A percentile compares a stretch with the other conserved stretches of the same genome.
These are phyloP conservation scores for Elachura formosa DNA, from an alignment of 2,113 vertebrate species.

Conservation along the genomic window DNA sequence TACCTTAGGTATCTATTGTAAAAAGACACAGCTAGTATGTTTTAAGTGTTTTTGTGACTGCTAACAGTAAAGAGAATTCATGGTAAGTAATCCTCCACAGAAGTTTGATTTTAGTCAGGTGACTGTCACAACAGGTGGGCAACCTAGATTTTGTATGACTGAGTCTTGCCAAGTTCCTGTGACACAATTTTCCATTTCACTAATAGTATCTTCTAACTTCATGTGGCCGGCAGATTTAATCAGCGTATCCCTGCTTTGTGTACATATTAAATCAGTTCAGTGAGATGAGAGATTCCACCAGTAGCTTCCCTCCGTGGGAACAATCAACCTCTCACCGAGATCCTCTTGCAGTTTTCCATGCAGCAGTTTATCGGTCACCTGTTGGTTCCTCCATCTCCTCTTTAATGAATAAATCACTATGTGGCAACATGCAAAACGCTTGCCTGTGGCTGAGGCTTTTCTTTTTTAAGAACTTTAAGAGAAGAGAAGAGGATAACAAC, in stretches of 20 bases:
- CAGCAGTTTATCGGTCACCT: background rate
- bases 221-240: background rate
- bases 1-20: background rate
- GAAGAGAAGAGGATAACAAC: background rate
- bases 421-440: background rate
- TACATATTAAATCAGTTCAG: background rate
- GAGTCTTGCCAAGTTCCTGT: background rate
- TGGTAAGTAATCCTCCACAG: background rate
- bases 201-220: background rate
- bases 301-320: background rate
- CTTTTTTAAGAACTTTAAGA: background rate
- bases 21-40: background rate
- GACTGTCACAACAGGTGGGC: background rate
- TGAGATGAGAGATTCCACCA: background rate
- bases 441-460: background rate
- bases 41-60: background rate
- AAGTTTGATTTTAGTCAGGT: background rate
- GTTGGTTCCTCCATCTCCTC: background rate
- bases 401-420: background rate
- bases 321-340: background rate
- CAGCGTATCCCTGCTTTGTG: background rate
- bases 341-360: background rate
- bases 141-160: background rate
- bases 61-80: background rate
- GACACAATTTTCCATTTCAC: background rate